A percentile compares a stretch with the other conserved stretches of the same genome.
These are phyloP conservation scores for Equus przewalskii DNA, from an alignment of 2,113 vertebrate genomes.

Conservation along the genomic window DNA sequence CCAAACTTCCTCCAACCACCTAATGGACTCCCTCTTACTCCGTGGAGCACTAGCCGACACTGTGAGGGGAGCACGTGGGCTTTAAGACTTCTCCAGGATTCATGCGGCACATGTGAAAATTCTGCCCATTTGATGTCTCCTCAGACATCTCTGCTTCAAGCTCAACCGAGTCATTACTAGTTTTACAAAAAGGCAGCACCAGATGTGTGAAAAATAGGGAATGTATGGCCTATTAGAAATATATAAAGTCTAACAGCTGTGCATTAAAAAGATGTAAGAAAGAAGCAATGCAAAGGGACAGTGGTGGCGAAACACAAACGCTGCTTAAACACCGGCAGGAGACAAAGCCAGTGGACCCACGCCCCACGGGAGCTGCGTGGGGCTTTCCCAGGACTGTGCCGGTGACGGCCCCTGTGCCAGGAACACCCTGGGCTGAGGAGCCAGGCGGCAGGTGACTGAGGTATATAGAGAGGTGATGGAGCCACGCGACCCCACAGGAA, in stretches of 20 bases:
- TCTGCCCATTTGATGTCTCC: conserved; percentile 66
- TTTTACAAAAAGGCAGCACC: conserved; percentile 88
- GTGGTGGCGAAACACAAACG: conserved; percentile 73
- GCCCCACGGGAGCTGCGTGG: background rate
- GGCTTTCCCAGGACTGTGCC: background rate
- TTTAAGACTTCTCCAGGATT: conserved; percentile 62
- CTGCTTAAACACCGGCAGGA: conserved; percentile 75
- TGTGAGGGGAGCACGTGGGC: conserved; percentile 40
- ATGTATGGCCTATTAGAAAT: conserved; percentile 87
- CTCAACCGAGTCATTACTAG: conserved; percentile 78
- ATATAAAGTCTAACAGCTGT: conserved; percentile 85
- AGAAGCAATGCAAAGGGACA: conserved; percentile 82
- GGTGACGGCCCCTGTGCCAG: background rate
- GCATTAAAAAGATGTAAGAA: conserved; percentile 87
- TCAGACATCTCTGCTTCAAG: conserved; percentile 77
- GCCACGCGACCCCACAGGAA: conserved; percentile 66
- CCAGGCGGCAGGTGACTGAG: conserved; percentile 84
- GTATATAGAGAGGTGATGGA: conserved; percentile 85
- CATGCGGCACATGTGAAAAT: conserved; percentile 55
- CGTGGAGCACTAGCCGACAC: background rate
- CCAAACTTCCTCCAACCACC: background rate
- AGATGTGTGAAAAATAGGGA: conserved; percentile 89
- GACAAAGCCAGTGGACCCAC: conserved; percentile 53
- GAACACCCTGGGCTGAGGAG: conserved; percentile 59
- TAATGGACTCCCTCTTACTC: conserved; percentile 43